Conservation (phyloP, 2,797 vertebrate genomes). For the Thunnus albacares region DNA sequence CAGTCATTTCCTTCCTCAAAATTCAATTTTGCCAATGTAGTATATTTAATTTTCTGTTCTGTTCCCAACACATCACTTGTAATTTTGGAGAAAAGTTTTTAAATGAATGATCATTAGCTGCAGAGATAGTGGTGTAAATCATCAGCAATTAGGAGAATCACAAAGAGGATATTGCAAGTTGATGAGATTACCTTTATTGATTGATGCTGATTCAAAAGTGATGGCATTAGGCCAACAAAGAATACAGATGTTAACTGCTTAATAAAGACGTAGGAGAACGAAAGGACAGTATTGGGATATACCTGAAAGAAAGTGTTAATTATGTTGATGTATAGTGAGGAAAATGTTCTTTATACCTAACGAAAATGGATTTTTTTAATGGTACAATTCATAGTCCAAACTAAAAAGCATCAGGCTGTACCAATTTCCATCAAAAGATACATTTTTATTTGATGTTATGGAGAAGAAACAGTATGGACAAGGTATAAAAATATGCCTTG, state of each 20-base stretch:
- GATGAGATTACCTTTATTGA: constrained; percentile 26
- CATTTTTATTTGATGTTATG: background rate
- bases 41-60: constrained; percentile 19
- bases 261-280: background rate
- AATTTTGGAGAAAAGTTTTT: constrained; percentile 24
- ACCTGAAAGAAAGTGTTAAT: background rate
- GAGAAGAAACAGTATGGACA: background rate
- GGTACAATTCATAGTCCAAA: background rate
- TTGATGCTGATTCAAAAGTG: constrained; percentile 11
- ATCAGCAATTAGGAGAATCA: constrained; percentile 26
- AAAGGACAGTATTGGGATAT: background rate
- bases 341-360: background rate
- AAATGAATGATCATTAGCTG: constrained; percentile 36
- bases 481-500: background rate
- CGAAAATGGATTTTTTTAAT: background rate
- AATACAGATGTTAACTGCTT: background rate
- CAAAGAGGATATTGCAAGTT: constrained; percentile 12
- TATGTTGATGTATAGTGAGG: no score
- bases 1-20: constrained; percentile 24
- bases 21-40: constrained; percentile 29
- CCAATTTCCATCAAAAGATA: background rate
- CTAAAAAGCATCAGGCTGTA: background rate
- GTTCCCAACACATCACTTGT: background rate
- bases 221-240: no score
- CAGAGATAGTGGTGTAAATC: constrained; percentile 7